A percentile compares a stretch with the other conserved stretches of the same genome.
phyloP scores from a whole-genome alignment of 2,113 vertebrate species.

The Colistium nudipinnis region DNA sequence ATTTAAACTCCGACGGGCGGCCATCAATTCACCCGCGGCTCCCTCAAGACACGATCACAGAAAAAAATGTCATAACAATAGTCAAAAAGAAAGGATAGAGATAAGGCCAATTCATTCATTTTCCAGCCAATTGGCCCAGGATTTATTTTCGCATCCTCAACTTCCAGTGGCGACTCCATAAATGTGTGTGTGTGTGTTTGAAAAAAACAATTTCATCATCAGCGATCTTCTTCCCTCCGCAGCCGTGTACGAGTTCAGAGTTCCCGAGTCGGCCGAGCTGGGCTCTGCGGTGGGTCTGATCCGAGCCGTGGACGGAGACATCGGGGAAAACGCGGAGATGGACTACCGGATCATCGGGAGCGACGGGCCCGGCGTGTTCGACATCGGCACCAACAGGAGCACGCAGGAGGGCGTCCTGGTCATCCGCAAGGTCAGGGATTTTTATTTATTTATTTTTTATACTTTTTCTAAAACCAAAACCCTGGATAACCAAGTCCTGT shows the following conservation, averaged over 20 bases:
- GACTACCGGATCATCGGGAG: conserved; percentile 89
- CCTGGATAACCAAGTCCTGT: too few relatives aligned
- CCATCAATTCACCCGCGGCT: conserved; percentile 56
- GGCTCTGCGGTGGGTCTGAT: conserved; percentile 86
- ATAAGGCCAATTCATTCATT: conserved; percentile 32
- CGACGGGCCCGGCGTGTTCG: conserved; percentile 90
- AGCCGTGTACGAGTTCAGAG: conserved; percentile 92
- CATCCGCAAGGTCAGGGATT: conserved; percentile 89
- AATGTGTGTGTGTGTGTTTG: too few relatives aligned
- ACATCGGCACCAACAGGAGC: conserved; percentile 86
- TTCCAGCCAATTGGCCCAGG: conserved; percentile 48
- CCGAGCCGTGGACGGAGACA: conserved; percentile 88
- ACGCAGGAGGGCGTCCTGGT: conserved; percentile 92
- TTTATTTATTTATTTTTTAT: too few relatives aligned
- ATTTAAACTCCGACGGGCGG: conserved; percentile 66
- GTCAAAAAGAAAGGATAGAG: neutral
- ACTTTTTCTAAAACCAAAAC: too few relatives aligned
- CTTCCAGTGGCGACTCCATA: too few relatives aligned
- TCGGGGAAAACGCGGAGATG: conserved; percentile 91
- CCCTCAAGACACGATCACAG: too few relatives aligned
- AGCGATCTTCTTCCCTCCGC: conserved; percentile 24
- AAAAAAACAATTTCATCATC: too few relatives aligned
- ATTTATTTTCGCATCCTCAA: too few relatives aligned
- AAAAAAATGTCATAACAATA: conserved; percentile 49
- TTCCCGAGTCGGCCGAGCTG: conserved; percentile 83